Evolutionary conservation across 1,140 invertebrate species (phyloP), one percentile per base, ranked within the genome.

Genomic region (Solenopsis invicta): DNA sequence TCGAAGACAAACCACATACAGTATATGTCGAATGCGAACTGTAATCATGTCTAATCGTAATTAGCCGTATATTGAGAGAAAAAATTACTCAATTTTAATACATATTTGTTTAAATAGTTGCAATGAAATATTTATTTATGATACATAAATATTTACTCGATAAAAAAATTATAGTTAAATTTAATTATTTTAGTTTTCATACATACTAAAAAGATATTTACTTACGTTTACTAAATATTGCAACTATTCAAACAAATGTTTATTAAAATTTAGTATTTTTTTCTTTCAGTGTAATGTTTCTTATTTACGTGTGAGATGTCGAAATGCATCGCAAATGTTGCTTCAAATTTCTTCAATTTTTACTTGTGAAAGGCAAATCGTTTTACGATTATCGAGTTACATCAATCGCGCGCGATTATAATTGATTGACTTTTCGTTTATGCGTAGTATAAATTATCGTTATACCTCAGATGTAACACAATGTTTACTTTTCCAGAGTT

Each of bases 371-470:
- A 5, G 12, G 6, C 4, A 67, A 67, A 21, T 45, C 41, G 2
- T 24, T 69, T 69, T 74, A 71, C 21, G 37, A 67, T 13, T 21
- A 69, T 71, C 71, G 3, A 52, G 29, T 54, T 74, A 18, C 8
- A 41, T 41, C 12, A 54, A 74, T 54, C 10, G 50, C 4, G 50
- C 29, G 50, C 18, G 29, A 74, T 56, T 37, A 12, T 54, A 56
- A 75, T 54, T 74, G 18, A 54, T 54, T 54, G 29, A 5, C 9
- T 72, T 56, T 12, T 75, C 50, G 18, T 37, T 54, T 34, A n/a
- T 18, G 10, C 18, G 6, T 13, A 21, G 4, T 72, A 52, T 34
- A 72, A 72, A 72, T 72, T 72, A 34, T 72, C 45, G 24, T 8
- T 1, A 16, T 10, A 2, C 34, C 10, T 16, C 9, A 16, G 13